A percentile compares a stretch with the other conserved stretches of the same genome.
phyloP scores from a whole-genome alignment of 2,113 vertebrate genomes.

The Megaptera novaeangliae region DNA sequence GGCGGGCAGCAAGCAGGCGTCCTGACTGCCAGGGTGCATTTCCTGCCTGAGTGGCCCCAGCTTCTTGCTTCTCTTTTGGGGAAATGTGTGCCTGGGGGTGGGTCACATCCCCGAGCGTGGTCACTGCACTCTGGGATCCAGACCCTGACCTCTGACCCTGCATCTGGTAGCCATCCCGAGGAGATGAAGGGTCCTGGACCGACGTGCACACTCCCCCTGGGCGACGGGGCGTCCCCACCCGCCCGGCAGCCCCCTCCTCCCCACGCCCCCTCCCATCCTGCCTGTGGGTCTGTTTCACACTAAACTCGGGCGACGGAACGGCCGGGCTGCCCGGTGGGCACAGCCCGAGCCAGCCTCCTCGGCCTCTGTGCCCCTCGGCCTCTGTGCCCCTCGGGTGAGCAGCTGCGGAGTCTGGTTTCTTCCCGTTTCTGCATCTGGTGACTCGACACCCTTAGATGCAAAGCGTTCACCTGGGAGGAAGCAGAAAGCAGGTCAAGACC shows the following conservation, averaged over 20 bases:
- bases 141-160: neutral
- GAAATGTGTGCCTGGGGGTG: rapidly evolving
- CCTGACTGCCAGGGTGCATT: too few relatives aligned
- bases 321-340: neutral
- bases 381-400: neutral
- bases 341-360: neutral
- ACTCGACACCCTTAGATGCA: too few relatives aligned
- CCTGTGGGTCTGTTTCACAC: neutral
- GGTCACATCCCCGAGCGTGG: neutral
- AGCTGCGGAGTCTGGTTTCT: neutral
- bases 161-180: rapidly evolving
- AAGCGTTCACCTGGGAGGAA: neutral
- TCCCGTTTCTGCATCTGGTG: rapidly evolving
- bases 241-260: rapidly evolving
- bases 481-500: too few relatives aligned
- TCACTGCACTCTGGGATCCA: neutral
- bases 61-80: neutral
- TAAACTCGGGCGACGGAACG: neutral
- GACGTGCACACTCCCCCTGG: rapidly evolving
- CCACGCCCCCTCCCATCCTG: neutral
- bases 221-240: neutral
- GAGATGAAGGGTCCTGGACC: rapidly evolving
- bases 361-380: neutral
- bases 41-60: constrained; percentile 45
- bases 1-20: too few relatives aligned